Evolutionary conservation across 1,140 invertebrate species (phyloP).

Genomic region (Zaprionus capensis): DNA sequence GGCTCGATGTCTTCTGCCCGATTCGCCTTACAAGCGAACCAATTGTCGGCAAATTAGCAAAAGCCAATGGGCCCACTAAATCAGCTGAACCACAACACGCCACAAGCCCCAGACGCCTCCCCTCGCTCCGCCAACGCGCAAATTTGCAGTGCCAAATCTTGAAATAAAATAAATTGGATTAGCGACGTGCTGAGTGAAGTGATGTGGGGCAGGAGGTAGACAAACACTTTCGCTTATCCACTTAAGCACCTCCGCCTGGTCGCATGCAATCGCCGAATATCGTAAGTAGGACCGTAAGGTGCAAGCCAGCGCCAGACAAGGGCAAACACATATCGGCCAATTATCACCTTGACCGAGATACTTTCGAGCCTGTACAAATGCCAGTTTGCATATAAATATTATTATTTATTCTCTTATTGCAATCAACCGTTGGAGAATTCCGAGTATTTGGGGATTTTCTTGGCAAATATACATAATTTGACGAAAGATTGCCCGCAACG

Average conservation of each 20-base stretch:
- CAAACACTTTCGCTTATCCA: constrained; percentile 76
- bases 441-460: constrained; percentile 38
- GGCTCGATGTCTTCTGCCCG: constrained; percentile 8
- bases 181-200: constrained; percentile 1
- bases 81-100: constrained; percentile 46
- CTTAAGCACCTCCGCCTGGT: constrained; percentile 48
- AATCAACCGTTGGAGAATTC: constrained; percentile 25
- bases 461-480: constrained; percentile 42
- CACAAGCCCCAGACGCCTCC: neutral
- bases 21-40: constrained; percentile 63
- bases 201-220: neutral
- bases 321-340: constrained; percentile 1
- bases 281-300: constrained; percentile 27
- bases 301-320: constrained; percentile 2
- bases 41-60: constrained; percentile 75
- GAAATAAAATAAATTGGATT: constrained; percentile 77
- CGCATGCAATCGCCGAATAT: constrained; percentile 34
- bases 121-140: constrained; percentile 18
- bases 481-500: constrained; percentile 40
- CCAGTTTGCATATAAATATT: constrained; percentile 4
- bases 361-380: constrained; percentile 48
- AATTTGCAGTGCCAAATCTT: constrained; percentile 53
- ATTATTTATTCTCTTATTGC: constrained; percentile 1
- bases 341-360: constrained; percentile 58
- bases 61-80: constrained; percentile 75